A percentile compares a stretch with the other conserved stretches of the same genome.
phyloP scores from a whole-genome alignment of 2,888 invertebrate species.

The Stratiomys singularior region DNA sequence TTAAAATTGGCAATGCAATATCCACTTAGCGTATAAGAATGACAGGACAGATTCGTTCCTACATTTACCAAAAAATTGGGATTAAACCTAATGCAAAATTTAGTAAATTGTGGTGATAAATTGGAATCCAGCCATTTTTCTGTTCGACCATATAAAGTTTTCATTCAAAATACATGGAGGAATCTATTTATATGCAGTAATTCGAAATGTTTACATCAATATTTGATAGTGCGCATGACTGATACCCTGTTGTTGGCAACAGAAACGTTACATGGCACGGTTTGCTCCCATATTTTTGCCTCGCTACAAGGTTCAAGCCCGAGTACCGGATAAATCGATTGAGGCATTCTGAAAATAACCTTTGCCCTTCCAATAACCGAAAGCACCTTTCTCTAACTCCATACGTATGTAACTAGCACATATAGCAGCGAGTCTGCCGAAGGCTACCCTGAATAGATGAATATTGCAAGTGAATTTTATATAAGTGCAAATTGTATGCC shows the following conservation, averaged over 20 bases:
- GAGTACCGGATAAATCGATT: constrained; percentile 36
- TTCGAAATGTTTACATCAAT: constrained; percentile 1
- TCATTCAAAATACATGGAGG: neutral
- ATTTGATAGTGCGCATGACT: neutral
- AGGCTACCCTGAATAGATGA: too few species aligned
- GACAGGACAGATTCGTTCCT: too few species aligned
- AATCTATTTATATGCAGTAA: neutral
- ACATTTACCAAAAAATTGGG: too few species aligned
- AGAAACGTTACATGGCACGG: neutral
- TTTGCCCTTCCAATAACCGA: constrained; percentile 14
- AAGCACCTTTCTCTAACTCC: neutral
- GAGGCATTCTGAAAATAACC: constrained; percentile 36
- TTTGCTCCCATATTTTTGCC: neutral
- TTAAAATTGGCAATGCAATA: too few species aligned
- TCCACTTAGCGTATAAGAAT: too few species aligned
- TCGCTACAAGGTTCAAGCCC: neutral
- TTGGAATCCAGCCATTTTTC: too few species aligned
- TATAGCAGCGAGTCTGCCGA: too few species aligned
- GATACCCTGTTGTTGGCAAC: neutral
- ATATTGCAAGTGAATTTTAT: too few species aligned
- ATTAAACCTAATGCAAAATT: too few species aligned
- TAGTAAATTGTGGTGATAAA: too few species aligned
- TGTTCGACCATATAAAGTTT: neutral
- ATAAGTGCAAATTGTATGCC: too few species aligned
- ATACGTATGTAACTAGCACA: too few species aligned